Percentiles rank a stretch among this genome's conserved stretches.
Conservation (phyloP, 2,888 invertebrate species). For the Acrobasis suavella region DNA sequence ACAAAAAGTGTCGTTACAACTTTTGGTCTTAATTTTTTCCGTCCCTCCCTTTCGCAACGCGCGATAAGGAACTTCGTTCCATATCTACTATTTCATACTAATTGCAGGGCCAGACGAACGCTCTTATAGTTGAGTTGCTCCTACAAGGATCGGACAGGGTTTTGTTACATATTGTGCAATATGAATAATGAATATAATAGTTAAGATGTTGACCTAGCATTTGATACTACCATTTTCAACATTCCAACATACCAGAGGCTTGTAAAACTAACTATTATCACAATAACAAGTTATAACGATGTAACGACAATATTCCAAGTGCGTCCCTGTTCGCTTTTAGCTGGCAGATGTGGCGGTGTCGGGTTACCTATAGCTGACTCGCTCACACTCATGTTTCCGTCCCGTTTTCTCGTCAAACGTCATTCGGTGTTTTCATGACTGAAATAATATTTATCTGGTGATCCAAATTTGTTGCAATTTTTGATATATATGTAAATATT, state of each 20-base stretch:
- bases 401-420: conserved; percentile 24
- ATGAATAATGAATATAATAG: too few relatives aligned
- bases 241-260: conserved; percentile 1
- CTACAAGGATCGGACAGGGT: too few relatives aligned
- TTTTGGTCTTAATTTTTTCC: too few relatives aligned
- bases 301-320: conserved; percentile 18
- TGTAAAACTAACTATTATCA: neutral
- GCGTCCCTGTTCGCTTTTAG: conserved; percentile 29
- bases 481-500: neutral
- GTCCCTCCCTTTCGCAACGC: too few relatives aligned
- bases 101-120: too few relatives aligned
- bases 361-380: conserved; percentile 26
- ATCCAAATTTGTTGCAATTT: neutral
- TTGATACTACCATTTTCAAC: too few relatives aligned
- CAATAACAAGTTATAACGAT: conserved; percentile 16
- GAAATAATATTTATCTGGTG: neutral
- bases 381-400: conserved; percentile 20
- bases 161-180: too few relatives aligned
- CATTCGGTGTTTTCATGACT: conserved; percentile 15
- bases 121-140: too few relatives aligned
- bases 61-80: too few relatives aligned
- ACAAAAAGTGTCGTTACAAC: too few relatives aligned
- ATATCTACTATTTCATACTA: too few relatives aligned
- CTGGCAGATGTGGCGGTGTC: conserved; percentile 31
- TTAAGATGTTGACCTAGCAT: too few relatives aligned